A percentile compares a stretch with the other conserved stretches of the same genome.
These are phyloP conservation scores for Drosophila pseudotakahashii DNA, from an alignment of 2,888 invertebrate genomes.

Conservation along the genomic window DNA sequence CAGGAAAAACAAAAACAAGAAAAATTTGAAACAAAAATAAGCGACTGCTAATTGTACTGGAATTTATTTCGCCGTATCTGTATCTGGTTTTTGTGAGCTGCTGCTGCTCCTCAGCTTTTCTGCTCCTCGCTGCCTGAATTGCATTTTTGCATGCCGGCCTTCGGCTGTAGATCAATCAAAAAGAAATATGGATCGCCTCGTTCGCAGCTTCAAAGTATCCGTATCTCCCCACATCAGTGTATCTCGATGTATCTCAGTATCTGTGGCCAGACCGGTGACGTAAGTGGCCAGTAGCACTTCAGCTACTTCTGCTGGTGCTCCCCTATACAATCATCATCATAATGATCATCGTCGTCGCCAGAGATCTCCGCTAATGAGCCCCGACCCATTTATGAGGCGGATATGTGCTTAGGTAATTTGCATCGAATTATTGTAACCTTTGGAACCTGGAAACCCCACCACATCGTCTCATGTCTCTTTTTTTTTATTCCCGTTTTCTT, in stretches of 20 bases:
- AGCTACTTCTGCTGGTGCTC: conserved; percentile 33
- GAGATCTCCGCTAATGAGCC: conserved; percentile 62
- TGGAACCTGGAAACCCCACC: conserved; percentile 61
- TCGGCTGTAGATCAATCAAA: conserved; percentile 78
- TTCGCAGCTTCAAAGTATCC: conserved; percentile 37
- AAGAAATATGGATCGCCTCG: conserved; percentile 48
- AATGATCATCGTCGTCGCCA: conserved; percentile 38
- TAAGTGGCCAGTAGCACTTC: conserved; percentile 39
- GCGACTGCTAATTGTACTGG: conserved; percentile 72
- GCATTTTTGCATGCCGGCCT: conserved; percentile 79
- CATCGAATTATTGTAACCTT: conserved; percentile 65
- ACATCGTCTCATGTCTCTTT: conserved; percentile 25
- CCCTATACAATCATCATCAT: conserved; percentile 33
- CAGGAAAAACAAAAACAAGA: conserved; percentile 50
- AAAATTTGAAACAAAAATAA: conserved; percentile 44
- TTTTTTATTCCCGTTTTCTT: conserved; percentile 16
- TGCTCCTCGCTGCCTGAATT: conserved; percentile 59
- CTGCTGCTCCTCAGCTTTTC: conserved; percentile 33
- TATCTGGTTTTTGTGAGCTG: conserved; percentile 41
- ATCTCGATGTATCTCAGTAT: conserved; percentile 16
- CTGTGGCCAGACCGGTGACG: conserved; percentile 32
- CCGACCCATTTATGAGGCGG: conserved; percentile 72
- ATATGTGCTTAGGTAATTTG: conserved; percentile 77
- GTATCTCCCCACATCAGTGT: conserved; percentile 19
- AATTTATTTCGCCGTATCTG: conserved; percentile 60